phyloP scores from a whole-genome alignment of 2,888 invertebrate species.

The Selenia dentaria region DNA sequence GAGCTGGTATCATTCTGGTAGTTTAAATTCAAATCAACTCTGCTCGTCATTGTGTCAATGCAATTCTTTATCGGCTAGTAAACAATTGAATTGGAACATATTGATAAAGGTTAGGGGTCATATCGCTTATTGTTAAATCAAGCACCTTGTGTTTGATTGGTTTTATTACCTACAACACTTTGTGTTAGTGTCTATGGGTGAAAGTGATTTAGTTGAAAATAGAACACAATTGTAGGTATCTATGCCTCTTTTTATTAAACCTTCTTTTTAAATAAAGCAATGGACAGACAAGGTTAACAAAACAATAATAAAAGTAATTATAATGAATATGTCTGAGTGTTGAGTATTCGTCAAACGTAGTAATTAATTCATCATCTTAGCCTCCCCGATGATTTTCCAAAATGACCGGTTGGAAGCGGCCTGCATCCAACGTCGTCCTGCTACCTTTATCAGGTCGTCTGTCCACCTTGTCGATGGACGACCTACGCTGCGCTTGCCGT shows the following conservation, averaged over 20 bases:
- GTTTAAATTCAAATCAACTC: not conserved
- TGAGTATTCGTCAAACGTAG: too few species aligned
- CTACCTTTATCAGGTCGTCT: too few species aligned
- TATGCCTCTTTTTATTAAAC: constrained; percentile 2
- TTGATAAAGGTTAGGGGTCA: constrained; percentile 39
- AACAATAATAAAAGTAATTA: not conserved
- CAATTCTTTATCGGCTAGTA: too few species aligned
- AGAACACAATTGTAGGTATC: constrained; percentile 28
- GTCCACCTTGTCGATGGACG: too few species aligned
- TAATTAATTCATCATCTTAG: too few species aligned
- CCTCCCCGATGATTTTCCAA: too few species aligned
- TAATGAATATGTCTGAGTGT: not conserved
- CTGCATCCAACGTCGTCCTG: too few species aligned
- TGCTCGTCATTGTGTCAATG: not conserved
- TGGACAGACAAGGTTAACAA: constrained; percentile 4
- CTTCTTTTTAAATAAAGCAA: constrained; percentile 1
- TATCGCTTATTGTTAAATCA: constrained; percentile 39
- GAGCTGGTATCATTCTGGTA: too few species aligned
- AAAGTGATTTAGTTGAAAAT: constrained; percentile 41
- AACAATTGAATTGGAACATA: constrained; percentile 23
- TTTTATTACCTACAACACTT: constrained; percentile 43
- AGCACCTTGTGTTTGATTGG: constrained; percentile 50
- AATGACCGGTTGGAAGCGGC: too few species aligned
- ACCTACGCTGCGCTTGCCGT: too few species aligned
- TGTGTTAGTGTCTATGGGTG: constrained; percentile 41